Base-by-base conservation (phyloP, 2,888 invertebrate species). In the Acanthacorydalis orientalis region DNA sequence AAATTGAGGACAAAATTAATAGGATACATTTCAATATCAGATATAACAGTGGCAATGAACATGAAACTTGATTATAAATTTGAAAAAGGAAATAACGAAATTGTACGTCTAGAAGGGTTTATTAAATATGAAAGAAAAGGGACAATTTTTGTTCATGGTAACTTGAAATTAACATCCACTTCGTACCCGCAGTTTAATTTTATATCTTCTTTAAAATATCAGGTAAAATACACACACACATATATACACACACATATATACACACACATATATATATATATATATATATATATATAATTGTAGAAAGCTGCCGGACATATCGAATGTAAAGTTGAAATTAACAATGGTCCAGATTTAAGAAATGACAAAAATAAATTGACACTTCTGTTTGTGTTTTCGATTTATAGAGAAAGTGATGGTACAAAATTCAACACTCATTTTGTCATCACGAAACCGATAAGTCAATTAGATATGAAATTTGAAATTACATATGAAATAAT, bases 161-260 rank as follows among this genome's bases (percentile, higher is more conserved):
- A 78, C 48, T 60, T 84, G 44, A 76, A 77, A 40, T 67, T 89
- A 54, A 74, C 77, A 49, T 82, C 84, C 10, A 78, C 84, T 0
- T 84, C 86, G 0, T 86, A 88, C 64, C 81, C 85, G 0, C 73
- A 75, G 37, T 73, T 81, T 48, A 80, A 85, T 61, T 80, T 84
- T 59, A 76, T 75, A 49, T 67, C 79, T 1, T 72, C 77, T 42
- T 56, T 75, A 31, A 77, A 73, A 52, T 78, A 80, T 67, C 69
- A 76, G 67, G 80, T 80, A 61, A 68, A 49, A 50, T 40, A 31
- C 37, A 10, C 2, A 12, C 12, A 41, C 16, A 51, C n/a, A n/a
- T n/a, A n/a, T n/a, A n/a, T n/a, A 32, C 10, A 10, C 10, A 1
- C 16, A 11, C 8, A n/a, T n/a, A n/a, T n/a, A n/a, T n/a, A n/a